phyloP scores from a whole-genome alignment of 2,888 invertebrate species.

The Chrysina gloriosa region DNA sequence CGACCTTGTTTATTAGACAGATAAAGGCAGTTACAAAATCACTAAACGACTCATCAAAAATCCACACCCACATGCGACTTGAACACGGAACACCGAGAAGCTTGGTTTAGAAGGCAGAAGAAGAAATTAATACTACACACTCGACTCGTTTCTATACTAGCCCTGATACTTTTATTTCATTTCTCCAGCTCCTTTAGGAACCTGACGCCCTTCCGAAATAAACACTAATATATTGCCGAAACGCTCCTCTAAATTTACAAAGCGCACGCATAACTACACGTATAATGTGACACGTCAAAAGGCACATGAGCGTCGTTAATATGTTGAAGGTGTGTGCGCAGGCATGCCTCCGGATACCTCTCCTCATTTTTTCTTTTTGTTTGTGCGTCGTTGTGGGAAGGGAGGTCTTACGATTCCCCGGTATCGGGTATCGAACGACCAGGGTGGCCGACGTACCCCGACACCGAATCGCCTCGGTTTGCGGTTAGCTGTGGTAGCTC shows the following conservation, averaged over 20 bases:
- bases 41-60: background rate
- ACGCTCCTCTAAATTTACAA: slow-evolving; percentile 23
- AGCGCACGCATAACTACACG: slow-evolving; percentile 7
- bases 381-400: slow-evolving; percentile 14
- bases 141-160: background rate
- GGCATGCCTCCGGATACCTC: slow-evolving; percentile 10
- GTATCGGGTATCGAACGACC: slow-evolving; percentile 40
- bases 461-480: too few species aligned
- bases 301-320: slow-evolving; percentile 23
- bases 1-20: background rate
- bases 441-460: slow-evolving; percentile 45
- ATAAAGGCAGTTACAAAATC: background rate
- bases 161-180: background rate
- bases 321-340: slow-evolving; percentile 30
- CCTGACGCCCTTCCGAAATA: slow-evolving; percentile 27
- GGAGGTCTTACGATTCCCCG: slow-evolving; percentile 32
- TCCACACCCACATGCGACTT: background rate
- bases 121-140: background rate
- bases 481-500: too few species aligned
- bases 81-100: background rate
- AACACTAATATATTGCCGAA: slow-evolving; percentile 30
- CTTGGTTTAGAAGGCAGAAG: background rate
- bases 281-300: slow-evolving; percentile 18
- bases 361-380: background rate
- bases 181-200: slow-evolving; percentile 9